A percentile compares a stretch with the other conserved stretches of the same genome.
Conservation (phyloP, 2,113 vertebrate genomes). For the Amphiprion percula region DNA sequence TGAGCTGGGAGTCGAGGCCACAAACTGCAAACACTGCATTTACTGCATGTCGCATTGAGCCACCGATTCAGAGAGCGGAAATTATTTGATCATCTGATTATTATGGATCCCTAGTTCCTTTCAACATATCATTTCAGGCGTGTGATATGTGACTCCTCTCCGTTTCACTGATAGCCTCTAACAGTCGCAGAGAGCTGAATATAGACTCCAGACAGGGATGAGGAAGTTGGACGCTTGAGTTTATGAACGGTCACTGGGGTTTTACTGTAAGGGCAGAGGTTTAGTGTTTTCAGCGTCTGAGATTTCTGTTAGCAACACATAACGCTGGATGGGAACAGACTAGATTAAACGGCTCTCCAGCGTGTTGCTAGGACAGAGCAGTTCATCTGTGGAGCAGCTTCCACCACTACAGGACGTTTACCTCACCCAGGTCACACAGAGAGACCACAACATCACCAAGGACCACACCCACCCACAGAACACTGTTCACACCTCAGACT, state of each 20-base stretch:
- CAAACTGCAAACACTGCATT: conserved; percentile 54
- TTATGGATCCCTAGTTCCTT: conserved; percentile 59
- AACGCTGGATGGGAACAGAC: too few species aligned
- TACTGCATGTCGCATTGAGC: conserved; percentile 22
- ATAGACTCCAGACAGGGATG: not conserved
- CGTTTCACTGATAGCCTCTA: conserved; percentile 30
- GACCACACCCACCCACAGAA: too few species aligned
- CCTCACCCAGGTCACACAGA: too few species aligned
- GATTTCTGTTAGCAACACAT: too few species aligned
- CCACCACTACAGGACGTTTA: too few species aligned
- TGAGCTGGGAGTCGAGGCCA: not conserved
- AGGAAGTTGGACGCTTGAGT: not conserved
- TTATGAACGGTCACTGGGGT: not conserved
- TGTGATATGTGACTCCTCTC: conserved; percentile 45
- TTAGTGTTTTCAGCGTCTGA: too few species aligned
- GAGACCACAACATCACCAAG: too few species aligned
- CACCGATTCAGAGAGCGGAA: conserved; percentile 47
- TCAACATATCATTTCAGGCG: conserved; percentile 57
- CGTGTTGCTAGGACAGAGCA: too few species aligned
- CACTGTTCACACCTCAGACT: too few species aligned
- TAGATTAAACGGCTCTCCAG: too few species aligned
- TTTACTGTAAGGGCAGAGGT: not conserved
- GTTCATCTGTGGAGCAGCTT: too few species aligned
- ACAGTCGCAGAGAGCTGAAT: conserved; percentile 16
- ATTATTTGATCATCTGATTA: conserved; percentile 62